A percentile compares a stretch with the other conserved stretches of the same genome.
Evolutionary conservation across 2,888 invertebrate species (phyloP).

Genomic region (Chaitophorus viminalis): DNA sequence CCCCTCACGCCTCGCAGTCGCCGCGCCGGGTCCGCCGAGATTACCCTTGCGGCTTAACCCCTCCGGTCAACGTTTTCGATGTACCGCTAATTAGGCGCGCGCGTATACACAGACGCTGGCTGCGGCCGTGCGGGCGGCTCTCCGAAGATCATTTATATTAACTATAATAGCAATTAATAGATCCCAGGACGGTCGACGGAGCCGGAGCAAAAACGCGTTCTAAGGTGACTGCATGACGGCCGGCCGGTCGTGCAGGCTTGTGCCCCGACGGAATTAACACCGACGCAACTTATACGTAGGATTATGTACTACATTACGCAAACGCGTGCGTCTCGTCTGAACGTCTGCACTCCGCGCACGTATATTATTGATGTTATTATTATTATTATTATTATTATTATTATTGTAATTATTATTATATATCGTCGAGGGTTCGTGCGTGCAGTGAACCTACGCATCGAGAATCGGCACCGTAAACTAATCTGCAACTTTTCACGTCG

Average conservation of each 20-base stretch:
- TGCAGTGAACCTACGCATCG: constrained; percentile 12
- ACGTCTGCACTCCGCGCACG: no score
- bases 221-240: constrained; percentile 9
- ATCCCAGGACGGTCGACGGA: constrained; percentile 56
- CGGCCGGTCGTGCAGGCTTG: background rate
- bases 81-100: constrained; percentile 48
- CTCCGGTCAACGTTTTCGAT: constrained; percentile 29
- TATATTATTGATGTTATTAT: background rate
- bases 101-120: background rate
- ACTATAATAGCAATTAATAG: constrained; percentile 62
- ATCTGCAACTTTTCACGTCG: constrained; percentile 30
- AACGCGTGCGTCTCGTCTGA: background rate
- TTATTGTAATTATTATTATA: background rate
- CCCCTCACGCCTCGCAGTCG: background rate
- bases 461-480: constrained; percentile 39
- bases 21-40: constrained; percentile 45
- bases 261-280: constrained; percentile 34
- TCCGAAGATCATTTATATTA: constrained; percentile 60
- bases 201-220: constrained; percentile 55
- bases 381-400: background rate
- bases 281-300: background rate
- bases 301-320: background rate
- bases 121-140: background rate
- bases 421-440: background rate
- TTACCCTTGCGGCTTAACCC: constrained; percentile 54